Evolutionary conservation across 2,113 vertebrate genomes (phyloP), one percentile per base, ranked within the genome.

Genomic region (Terrapene triunguis): DNA sequence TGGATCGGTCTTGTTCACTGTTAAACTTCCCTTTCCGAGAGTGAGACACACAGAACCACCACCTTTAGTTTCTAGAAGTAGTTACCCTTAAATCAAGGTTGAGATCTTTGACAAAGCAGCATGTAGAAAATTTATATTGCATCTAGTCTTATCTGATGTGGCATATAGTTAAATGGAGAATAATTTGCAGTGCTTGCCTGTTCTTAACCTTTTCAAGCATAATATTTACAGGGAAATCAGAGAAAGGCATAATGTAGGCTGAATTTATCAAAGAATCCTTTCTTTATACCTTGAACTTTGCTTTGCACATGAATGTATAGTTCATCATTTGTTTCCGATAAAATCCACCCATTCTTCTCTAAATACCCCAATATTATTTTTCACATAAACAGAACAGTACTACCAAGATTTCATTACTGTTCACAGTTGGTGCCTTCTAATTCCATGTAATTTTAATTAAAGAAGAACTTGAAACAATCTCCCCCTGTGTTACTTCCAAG

Each of bases 361-460:
- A 93, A 95, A 95, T 69, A 96, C 94, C 47, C 72, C 54, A 51
- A 2, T 86, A 72, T 95, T 95, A 81, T 98, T 97, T 98, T 97
- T 87, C 95, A 97, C 97, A 97, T 98, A 98, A 98, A 97, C 97
- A 97, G 97, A 88, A 96, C 89, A 76, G 44, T 89, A 69, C 93
- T 97, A 97, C 96, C 96, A 97, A 95, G 96, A 89, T 97, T 98
- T 98, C 98, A 98, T 98, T 98, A 98, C 97, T 97, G 88, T 97
- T 98, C 98, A 95, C 98, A 97, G 98, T 98, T 95, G 98, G 98
- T 96, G 94, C 97, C 97, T 96, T 97, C 96, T 98, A 98, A 98
- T 98, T 98, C 98, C 98, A 98, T 98, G 98, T 98, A 98, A 98
- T 98, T 99, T 98, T 99, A 99, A 99, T 99, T 99, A 99, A 99